phyloP scores from a whole-genome alignment of 1,140 invertebrate species.

The Zaprionus africanus region DNA sequence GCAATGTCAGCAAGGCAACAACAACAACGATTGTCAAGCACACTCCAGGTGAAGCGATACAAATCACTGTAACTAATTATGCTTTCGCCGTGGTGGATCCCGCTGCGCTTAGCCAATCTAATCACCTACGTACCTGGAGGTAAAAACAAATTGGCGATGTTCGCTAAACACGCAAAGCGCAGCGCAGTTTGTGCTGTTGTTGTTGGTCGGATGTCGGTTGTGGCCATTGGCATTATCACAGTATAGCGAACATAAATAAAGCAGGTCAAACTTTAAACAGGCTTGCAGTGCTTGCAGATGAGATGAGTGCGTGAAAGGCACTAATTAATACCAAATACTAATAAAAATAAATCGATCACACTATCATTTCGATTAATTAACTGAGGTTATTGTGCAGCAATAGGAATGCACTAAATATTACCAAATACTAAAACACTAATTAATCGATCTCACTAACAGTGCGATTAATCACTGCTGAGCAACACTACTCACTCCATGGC shows the following conservation, averaged over 20 bases:
- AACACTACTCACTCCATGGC: not conserved
- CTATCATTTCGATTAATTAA: not conserved
- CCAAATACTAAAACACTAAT: not conserved
- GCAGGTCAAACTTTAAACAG: slow-evolving; percentile 45
- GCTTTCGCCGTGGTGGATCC: slow-evolving; percentile 35
- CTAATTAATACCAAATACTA: not conserved
- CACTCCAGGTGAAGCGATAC: slow-evolving; percentile 44
- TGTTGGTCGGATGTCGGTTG: slow-evolving; percentile 9
- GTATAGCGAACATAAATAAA: slow-evolving; percentile 45
- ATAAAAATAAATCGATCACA: not conserved
- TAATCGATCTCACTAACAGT: not conserved
- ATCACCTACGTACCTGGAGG: slow-evolving; percentile 26
- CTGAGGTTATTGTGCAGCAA: not conserved
- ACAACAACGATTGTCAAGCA: not conserved
- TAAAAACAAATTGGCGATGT: slow-evolving; percentile 46
- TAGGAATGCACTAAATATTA: not conserved
- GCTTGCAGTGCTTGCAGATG: slow-evolving; percentile 26
- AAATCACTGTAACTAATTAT: slow-evolving; percentile 81
- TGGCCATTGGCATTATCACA: slow-evolving; percentile 40
- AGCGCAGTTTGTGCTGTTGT: not conserved
- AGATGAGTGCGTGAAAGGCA: slow-evolving; percentile 29
- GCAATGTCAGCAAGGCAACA: slow-evolving; percentile 50
- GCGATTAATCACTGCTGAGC: not conserved
- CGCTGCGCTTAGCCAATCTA: slow-evolving; percentile 44
- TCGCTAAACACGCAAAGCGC: slow-evolving; percentile 45